Evolutionary conservation across 2,113 vertebrate species (phyloP).

Genomic region (Caloenas nicobarica): DNA sequence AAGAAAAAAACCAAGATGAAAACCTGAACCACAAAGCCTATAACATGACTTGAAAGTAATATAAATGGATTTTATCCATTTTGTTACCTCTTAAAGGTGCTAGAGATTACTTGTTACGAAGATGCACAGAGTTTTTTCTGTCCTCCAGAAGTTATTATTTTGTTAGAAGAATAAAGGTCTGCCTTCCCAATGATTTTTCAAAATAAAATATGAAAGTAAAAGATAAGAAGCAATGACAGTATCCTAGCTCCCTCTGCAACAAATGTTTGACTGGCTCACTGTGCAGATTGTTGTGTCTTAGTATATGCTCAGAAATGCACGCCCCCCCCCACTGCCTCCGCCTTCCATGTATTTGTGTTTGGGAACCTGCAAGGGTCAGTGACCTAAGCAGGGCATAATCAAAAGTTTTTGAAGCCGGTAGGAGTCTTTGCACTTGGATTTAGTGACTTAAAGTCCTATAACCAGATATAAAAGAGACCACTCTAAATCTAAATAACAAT

Average conservation of each 20-base stretch:
- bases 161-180: background rate
- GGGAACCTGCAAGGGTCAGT: background rate
- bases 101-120: background rate
- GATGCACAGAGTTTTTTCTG: background rate
- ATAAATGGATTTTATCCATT: background rate
- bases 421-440: background rate
- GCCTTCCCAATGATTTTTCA: background rate
- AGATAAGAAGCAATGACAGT: background rate
- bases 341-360: background rate
- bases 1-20: background rate
- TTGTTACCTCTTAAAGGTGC: background rate
- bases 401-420: background rate
- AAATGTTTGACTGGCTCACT: background rate
- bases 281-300: background rate
- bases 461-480: background rate
- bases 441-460: background rate
- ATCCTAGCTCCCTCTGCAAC: background rate
- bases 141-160: background rate
- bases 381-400: background rate
- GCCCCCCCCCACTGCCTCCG: too few relatives aligned
- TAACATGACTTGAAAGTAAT: background rate
- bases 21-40: background rate
- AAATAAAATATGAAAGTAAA: background rate
- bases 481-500: background rate
- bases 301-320: fast-evolving